A percentile compares a stretch with the other conserved stretches of the same genome.
Evolutionary conservation across 2,888 invertebrate species (phyloP).

Genomic region (Drosophila rellima): DNA sequence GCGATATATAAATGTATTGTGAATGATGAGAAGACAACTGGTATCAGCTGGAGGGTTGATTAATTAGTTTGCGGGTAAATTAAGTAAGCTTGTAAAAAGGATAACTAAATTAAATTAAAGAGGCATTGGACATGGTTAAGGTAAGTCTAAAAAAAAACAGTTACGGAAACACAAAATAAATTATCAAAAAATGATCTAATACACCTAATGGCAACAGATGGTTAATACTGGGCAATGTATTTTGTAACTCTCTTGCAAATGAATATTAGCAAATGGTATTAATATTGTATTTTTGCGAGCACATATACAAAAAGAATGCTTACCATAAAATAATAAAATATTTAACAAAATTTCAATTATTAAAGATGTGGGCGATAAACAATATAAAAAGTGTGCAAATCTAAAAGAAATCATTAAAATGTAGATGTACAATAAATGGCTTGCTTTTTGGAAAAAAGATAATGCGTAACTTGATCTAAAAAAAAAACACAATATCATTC

Average conservation of each 20-base stretch:
- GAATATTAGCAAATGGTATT: constrained; percentile 38
- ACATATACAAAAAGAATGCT: constrained; percentile 69
- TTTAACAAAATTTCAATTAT: constrained; percentile 37
- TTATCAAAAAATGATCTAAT: neutral
- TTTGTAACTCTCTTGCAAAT: constrained; percentile 36
- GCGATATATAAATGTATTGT: constrained; percentile 59
- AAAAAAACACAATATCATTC: constrained; percentile 11
- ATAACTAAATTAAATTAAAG: constrained; percentile 24
- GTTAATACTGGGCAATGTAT: constrained; percentile 31
- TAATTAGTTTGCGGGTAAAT: constrained; percentile 21
- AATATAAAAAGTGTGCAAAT: constrained; percentile 5
- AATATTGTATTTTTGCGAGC: constrained; percentile 82
- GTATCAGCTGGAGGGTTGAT: constrained; percentile 21
- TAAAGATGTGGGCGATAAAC: constrained; percentile 26
- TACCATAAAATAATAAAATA: constrained; percentile 25
- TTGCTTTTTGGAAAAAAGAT: constrained; percentile 27
- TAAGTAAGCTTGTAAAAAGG: constrained; percentile 72
- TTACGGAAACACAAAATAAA: constrained; percentile 4
- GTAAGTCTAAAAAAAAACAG: constrained; percentile 28
- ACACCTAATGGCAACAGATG: constrained; percentile 1
- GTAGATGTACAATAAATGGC: constrained; percentile 54
- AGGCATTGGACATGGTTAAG: constrained; percentile 46
- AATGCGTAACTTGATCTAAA: constrained; percentile 43
- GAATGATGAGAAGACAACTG: constrained; percentile 10
- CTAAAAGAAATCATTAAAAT: constrained; percentile 31